A percentile compares a stretch with the other conserved stretches of the same genome.
phyloP scores from a whole-genome alignment of 23 tunicate species.

The Oikopleura dioica region DNA sequence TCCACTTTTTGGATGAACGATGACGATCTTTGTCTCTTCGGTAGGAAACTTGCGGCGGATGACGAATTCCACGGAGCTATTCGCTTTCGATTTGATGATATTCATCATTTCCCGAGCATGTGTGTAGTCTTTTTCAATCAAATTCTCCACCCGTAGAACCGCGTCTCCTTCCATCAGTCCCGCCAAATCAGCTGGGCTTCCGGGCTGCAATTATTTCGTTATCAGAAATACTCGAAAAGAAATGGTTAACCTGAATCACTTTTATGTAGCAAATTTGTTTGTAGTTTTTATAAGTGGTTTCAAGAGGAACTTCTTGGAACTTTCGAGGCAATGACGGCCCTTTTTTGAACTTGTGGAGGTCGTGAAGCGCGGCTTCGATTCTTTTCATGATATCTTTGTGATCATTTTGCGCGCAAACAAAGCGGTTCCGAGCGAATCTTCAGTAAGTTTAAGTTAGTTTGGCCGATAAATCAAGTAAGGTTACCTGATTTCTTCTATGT shows the following conservation, averaged over 20 bases:
- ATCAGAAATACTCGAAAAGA: not conserved
- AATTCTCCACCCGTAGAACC: no score
- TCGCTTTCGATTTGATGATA: no score
- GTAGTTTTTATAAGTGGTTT: not conserved
- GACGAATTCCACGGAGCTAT: no score
- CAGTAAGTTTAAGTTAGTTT: no score
- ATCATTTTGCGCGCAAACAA: not conserved
- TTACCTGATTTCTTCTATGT: not conserved
- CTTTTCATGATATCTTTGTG: constrained; percentile 1
- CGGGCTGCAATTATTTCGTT: not conserved
- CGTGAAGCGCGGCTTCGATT: not conserved
- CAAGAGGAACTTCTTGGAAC: no score
- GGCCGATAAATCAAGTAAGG: no score
- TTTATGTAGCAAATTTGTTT: not conserved
- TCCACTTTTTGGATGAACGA: no score
- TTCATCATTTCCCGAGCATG: no score
- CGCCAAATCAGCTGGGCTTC: not conserved
- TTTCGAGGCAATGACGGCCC: no score
- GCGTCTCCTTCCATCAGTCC: not conserved
- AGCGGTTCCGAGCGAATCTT: not conserved
- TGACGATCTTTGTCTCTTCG: no score
- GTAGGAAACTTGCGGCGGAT: no score
- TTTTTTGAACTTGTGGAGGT: not conserved
- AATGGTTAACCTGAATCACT: not conserved
- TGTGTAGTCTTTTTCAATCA: no score